A percentile compares a stretch with the other conserved stretches of the same genome.
Evolutionary conservation across 2,113 vertebrate genomes (phyloP).

Genomic region (Isichthys henryi): DNA sequence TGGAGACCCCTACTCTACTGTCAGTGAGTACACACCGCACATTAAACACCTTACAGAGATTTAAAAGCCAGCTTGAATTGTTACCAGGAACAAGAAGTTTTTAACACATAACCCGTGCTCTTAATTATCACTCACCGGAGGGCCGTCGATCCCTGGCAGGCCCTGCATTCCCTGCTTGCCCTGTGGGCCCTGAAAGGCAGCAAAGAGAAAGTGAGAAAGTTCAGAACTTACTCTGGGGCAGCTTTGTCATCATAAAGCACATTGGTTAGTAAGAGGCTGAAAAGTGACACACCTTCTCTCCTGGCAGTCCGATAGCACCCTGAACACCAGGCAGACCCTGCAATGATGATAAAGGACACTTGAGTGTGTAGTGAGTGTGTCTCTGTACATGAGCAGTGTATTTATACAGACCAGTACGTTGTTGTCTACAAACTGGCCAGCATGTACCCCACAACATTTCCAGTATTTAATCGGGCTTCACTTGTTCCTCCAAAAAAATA

Average conservation of each 20-base stretch:
- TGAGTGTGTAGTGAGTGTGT: background rate
- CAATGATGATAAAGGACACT: slow-evolving; percentile 13
- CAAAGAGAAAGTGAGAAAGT: background rate
- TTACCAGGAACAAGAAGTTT: background rate
- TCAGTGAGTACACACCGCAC: background rate
- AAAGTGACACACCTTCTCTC: slow-evolving; percentile 72
- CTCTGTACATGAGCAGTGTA: background rate
- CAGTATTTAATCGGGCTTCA: too few species aligned
- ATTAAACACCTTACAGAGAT: background rate
- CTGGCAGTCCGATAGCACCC: slow-evolving; percentile 73
- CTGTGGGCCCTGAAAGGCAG: slow-evolving; percentile 64
- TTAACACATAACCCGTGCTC: background rate
- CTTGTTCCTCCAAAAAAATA: too few species aligned
- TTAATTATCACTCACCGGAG: slow-evolving; percentile 59
- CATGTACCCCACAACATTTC: too few species aligned
- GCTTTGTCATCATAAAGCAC: background rate
- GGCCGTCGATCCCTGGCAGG: slow-evolving; percentile 72
- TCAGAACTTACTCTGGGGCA: background rate
- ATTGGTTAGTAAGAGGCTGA: background rate
- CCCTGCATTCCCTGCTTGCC: slow-evolving; percentile 77
- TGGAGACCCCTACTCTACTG: too few species aligned
- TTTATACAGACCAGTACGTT: background rate
- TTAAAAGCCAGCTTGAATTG: background rate
- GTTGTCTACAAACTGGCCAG: too few species aligned
- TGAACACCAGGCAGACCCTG: slow-evolving; percentile 85